phyloP scores from a whole-genome alignment of 2,888 invertebrate genomes.

The Athalia rosae region DNA sequence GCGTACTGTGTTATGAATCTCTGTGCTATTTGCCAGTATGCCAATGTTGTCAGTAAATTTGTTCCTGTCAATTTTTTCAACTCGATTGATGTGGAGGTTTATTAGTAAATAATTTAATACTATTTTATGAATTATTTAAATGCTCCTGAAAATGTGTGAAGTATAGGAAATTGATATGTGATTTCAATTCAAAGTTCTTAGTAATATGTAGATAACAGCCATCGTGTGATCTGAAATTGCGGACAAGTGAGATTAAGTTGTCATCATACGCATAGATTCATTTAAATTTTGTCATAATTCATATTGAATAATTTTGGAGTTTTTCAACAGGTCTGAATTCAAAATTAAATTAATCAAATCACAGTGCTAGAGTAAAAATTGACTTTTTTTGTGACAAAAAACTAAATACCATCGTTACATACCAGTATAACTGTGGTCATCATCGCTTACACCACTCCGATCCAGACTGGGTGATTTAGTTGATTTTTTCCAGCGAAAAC shows the following conservation, averaged over 20 bases:
- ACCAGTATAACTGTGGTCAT: slow-evolving; percentile 81
- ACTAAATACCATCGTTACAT: slow-evolving; percentile 53
- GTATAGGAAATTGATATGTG: neutral
- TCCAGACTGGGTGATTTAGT: slow-evolving; percentile 78
- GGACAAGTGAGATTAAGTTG: slow-evolving; percentile 4
- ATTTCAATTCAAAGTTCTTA: slow-evolving; percentile 1
- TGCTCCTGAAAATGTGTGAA: slow-evolving; percentile 12
- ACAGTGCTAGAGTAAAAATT: neutral
- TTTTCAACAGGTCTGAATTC: too few species aligned
- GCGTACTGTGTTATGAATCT: neutral
- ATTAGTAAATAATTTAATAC: neutral
- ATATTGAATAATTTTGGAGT: too few species aligned
- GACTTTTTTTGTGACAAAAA: neutral
- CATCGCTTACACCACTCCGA: slow-evolving; percentile 85
- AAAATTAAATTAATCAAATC: neutral
- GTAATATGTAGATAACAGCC: neutral
- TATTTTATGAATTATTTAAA: neutral
- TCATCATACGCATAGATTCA: neutral
- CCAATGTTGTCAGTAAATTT: neutral
- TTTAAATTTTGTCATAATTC: neutral
- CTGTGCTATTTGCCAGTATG: neutral
- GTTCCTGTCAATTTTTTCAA: neutral
- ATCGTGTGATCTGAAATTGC: slow-evolving; percentile 30
- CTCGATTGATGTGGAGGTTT: neutral
- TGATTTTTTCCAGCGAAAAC: slow-evolving; percentile 93